These are phyloP conservation scores for Percopsis omiscomaycus DNA, from an alignment of 2,797 vertebrate species.

Conservation along the genomic window DNA sequence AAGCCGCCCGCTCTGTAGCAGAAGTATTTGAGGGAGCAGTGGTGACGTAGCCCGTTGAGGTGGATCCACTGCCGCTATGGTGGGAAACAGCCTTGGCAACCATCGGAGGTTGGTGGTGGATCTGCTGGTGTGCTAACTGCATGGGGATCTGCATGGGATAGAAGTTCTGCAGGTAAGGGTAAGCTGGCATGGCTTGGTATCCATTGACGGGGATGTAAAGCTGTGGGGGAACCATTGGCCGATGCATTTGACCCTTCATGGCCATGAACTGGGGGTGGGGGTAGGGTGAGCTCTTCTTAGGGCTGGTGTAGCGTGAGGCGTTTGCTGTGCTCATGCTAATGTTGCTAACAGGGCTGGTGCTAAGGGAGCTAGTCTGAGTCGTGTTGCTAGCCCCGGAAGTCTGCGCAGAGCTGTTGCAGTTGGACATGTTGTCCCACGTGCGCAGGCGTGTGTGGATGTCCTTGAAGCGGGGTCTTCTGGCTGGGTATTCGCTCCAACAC, in stretches of 20 bases:
- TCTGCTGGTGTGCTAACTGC: constrained; percentile 89
- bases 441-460: constrained; percentile 91
- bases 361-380: constrained; percentile 96
- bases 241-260: constrained; percentile 89
- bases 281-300: constrained; percentile 89
- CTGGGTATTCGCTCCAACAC: constrained; percentile 93
- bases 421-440: constrained; percentile 91
- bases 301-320: constrained; percentile 86
- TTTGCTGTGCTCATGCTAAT: constrained; percentile 62
- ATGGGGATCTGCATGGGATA: constrained; percentile 95
- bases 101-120: constrained; percentile 78
- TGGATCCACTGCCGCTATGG: constrained; percentile 94
- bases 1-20: constrained; percentile 81
- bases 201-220: constrained; percentile 97
- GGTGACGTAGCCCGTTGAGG: constrained; percentile 94
- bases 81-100: constrained; percentile 89
- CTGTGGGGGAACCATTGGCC: constrained; percentile 88
- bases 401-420: constrained; percentile 91
- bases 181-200: constrained; percentile 92
- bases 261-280: constrained; percentile 90
- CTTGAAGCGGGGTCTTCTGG: constrained; percentile 92
- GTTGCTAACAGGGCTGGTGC: constrained; percentile 93
- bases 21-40: constrained; percentile 89
- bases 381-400: constrained; percentile 93
- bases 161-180: constrained; percentile 94